Percentiles rank a stretch among this genome's conserved stretches.
Conservation (phyloP, 2,113 vertebrate species). For the Otus sunia region DNA sequence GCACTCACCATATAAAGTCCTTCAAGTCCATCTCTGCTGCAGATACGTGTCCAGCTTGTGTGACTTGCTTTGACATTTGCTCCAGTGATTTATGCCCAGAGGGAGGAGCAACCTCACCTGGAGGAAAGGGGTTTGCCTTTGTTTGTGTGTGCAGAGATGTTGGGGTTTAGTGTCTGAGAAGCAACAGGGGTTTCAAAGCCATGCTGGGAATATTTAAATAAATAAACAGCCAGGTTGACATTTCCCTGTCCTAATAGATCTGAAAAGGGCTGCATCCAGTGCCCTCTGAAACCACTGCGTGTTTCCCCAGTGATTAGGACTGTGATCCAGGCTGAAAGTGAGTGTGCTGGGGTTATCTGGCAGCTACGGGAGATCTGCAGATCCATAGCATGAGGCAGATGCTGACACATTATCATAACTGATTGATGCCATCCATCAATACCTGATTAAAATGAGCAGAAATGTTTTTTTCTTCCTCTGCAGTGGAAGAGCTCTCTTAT, state of each 20-base stretch:
- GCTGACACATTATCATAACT: not conserved
- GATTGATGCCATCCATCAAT: not conserved
- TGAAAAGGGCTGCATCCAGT: not conserved
- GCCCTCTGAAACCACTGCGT: rapidly evolving
- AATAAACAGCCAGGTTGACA: rapidly evolving
- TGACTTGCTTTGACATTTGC: not conserved
- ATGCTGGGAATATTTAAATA: not conserved
- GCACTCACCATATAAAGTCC: not conserved
- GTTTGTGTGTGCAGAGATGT: rapidly evolving
- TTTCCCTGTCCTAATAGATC: not conserved
- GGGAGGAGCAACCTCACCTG: not conserved
- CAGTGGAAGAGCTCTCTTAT: conserved; percentile 24
- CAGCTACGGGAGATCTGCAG: not conserved
- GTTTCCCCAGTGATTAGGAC: not conserved
- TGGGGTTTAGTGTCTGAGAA: rapidly evolving
- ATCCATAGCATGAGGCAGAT: rapidly evolving
- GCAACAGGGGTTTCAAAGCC: not conserved
- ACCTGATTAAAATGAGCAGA: conserved; percentile 28
- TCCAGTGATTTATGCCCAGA: no score
- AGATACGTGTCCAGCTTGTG: not conserved
- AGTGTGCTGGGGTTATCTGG: not conserved
- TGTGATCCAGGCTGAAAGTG: not conserved
- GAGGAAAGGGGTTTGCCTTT: not conserved
- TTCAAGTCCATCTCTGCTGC: not conserved
- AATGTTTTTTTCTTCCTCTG: conserved; percentile 7